Evolutionary conservation across 2,888 invertebrate species (phyloP).

Genomic region (Tethea ocularis): DNA sequence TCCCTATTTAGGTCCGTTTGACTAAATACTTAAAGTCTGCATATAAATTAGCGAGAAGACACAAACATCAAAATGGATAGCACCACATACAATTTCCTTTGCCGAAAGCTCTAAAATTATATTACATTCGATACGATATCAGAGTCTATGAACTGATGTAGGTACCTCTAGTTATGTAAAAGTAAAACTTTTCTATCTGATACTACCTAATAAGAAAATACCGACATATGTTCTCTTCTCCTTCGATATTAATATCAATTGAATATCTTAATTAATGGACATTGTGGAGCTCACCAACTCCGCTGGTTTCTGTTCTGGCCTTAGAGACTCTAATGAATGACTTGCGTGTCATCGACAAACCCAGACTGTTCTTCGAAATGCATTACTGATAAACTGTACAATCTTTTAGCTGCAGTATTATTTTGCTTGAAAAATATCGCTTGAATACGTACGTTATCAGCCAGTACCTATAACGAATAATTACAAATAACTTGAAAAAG

Average conservation of each 20-base stretch:
- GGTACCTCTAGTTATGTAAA: too few species aligned
- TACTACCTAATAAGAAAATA: too few species aligned
- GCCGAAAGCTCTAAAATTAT: too few species aligned
- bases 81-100: too few species aligned
- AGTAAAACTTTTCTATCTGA: too few species aligned
- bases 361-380: background rate
- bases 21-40: too few species aligned
- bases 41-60: too few species aligned
- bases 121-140: too few species aligned
- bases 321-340: background rate
- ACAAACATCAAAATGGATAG: too few species aligned
- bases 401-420: background rate
- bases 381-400: background rate
- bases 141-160: too few species aligned
- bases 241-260: background rate
- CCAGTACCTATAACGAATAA: background rate
- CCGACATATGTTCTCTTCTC: background rate
- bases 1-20: too few species aligned
- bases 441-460: background rate
- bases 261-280: background rate
- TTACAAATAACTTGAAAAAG: background rate
- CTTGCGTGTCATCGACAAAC: background rate
- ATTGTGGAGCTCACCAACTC: background rate
- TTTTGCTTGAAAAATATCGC: background rate
- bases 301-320: background rate